Evolutionary conservation across 1,140 invertebrate species (phyloP).

Genomic region (Laupala kohalensis): DNA sequence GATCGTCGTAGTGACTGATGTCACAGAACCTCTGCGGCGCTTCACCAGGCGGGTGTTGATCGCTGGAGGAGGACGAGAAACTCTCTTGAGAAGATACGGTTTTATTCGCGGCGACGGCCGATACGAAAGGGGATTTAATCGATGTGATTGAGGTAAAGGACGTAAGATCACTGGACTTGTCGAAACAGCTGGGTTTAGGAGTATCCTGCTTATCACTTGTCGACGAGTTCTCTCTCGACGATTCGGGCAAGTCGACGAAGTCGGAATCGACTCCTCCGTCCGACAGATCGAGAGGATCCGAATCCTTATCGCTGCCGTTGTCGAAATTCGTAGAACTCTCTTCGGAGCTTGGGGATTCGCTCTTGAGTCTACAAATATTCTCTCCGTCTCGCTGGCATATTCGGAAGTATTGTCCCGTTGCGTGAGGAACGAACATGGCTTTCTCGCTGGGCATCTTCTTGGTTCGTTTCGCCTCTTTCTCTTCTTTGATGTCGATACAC

Average conservation of each 20-base stretch:
- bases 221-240: not conserved
- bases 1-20: not conserved
- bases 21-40: not conserved
- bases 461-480: too few species aligned
- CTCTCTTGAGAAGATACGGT: not conserved
- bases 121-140: not conserved
- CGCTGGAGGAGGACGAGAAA: not conserved
- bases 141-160: too few species aligned
- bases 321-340: not conserved
- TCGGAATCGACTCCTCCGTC: not conserved
- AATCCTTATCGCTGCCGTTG: not conserved
- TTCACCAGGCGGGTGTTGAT: not conserved
- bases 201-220: not conserved
- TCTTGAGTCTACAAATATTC: not conserved
- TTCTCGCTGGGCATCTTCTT: not conserved
- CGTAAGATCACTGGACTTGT: not conserved
- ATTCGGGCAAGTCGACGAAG: not conserved
- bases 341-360: not conserved
- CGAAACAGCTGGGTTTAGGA: not conserved
- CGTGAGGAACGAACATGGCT: not conserved
- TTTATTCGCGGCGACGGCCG: not conserved
- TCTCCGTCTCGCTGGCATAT: not conserved
- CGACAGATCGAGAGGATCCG: not conserved
- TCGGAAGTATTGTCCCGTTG: not conserved
- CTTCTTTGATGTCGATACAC: too few species aligned